Base-by-base conservation (phyloP, 2,113 vertebrate genomes). In the Melospiza melodia region DNA sequence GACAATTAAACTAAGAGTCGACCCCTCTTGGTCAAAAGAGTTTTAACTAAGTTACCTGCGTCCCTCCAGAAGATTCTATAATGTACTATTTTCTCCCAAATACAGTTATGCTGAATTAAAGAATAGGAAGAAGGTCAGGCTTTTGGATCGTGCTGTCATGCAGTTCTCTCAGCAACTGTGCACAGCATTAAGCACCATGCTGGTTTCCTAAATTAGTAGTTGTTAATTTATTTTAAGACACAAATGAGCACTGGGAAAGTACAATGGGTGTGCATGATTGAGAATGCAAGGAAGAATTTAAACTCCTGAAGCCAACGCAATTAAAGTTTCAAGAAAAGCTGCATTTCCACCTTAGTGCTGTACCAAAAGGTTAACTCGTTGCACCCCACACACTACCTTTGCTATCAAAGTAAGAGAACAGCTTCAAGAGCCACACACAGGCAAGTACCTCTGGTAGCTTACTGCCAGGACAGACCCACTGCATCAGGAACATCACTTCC, bases 401-500 rank as follows among this genome's bases (percentile, higher is more conserved):
- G 28, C 65, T 57, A 81, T 22, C 55, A 48, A 69, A 90, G 54
- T 4, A 65, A 44, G 8, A 28, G 31, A 80, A 82, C 74, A 58
- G 58, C 63, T 86, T 54, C 33, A 58, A 77, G 51, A 96, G 68
- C 93, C 96, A 94, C 96, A 92, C 90, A 74, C 88, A 85, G 95
- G 68, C 83, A 93, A 84, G 73, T 0, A 18, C 68, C 72, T 55
- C 65, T 80, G 76, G 79, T 37, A 84, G 76, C 86, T 81, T 27
- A 77, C 35, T 63, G 51, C 80, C 86, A 68, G n/a, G 89, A 66
- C 79, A 90, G 94, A 81, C 85, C 83, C 30, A 86, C 92, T 82
- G 66, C 92, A 94, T 72, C 83, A 92, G 88, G 92, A 87, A 92
- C 93, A 96, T 95, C 76, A 66, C 83, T 96, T 96, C 93, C 95